Conservation (phyloP, 1,140 invertebrate species). For the Caligus rogercresseyi region DNA sequence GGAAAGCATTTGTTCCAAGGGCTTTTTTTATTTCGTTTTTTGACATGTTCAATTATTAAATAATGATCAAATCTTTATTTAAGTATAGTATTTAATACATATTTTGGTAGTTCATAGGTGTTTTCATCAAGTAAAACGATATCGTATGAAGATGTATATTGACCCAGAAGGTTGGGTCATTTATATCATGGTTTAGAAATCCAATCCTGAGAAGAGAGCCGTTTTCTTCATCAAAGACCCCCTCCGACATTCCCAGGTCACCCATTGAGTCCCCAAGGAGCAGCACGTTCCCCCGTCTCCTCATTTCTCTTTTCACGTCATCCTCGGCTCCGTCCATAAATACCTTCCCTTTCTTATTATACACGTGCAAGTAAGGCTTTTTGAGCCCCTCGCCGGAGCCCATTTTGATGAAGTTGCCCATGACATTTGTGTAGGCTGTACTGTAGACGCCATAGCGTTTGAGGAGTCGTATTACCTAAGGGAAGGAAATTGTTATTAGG, state of each 20-base stretch:
- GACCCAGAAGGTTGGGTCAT: background rate
- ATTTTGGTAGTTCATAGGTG: background rate
- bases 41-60: no score
- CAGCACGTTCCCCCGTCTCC: background rate
- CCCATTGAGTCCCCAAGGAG: background rate
- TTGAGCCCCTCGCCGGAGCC: background rate
- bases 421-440: background rate
- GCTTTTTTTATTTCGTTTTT: no score
- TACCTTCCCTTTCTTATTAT: background rate
- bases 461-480: background rate
- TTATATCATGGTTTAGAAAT: background rate
- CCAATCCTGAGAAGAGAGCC: background rate
- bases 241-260: background rate
- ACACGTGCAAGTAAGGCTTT: background rate
- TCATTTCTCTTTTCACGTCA: background rate
- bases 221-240: background rate
- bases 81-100: no score
- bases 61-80: no score
- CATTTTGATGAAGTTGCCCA: background rate
- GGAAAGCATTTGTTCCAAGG: no score
- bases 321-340: background rate
- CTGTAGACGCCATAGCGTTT: background rate
- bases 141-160: background rate
- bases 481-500: no score
- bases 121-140: background rate